Evolutionary conservation across 2,888 invertebrate species (phyloP).

Genomic region (Torymus auratus): DNA sequence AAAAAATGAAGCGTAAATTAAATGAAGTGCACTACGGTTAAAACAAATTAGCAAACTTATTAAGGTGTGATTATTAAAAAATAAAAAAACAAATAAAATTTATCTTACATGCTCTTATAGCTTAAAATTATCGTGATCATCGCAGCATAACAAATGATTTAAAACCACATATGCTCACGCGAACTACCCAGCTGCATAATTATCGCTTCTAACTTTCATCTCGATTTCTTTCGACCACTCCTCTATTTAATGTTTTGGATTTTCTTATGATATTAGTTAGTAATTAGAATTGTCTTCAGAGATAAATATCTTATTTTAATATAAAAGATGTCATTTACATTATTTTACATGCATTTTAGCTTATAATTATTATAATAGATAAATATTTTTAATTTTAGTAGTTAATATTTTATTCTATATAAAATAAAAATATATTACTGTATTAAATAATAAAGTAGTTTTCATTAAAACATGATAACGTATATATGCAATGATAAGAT

Average conservation of each 20-base stretch:
- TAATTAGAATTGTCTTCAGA: slow-evolving; percentile 21
- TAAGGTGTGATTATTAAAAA: slow-evolving; percentile 25
- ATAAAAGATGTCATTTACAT: not conserved
- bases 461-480: too few relatives aligned
- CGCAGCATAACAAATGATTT: slow-evolving; percentile 47
- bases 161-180: slow-evolving; percentile 34
- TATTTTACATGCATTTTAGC: slow-evolving; percentile 14
- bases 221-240: slow-evolving; percentile 55
- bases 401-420: not conserved
- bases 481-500: too few relatives aligned
- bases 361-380: too few relatives aligned
- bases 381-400: not conserved
- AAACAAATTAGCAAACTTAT: slow-evolving; percentile 34
- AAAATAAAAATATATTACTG: not conserved
- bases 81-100: too few relatives aligned
- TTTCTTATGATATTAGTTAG: slow-evolving; percentile 24
- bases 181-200: slow-evolving; percentile 56
- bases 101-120: slow-evolving; percentile 9
- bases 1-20: too few relatives aligned
- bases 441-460: too few relatives aligned
- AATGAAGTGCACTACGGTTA: not conserved
- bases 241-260: slow-evolving; percentile 25
- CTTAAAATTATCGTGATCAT: slow-evolving; percentile 30
- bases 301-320: slow-evolving; percentile 33
- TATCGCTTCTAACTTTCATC: slow-evolving; percentile 58